phyloP scores from a whole-genome alignment of 1,140 invertebrate species.

The Lepidurus packardi region DNA sequence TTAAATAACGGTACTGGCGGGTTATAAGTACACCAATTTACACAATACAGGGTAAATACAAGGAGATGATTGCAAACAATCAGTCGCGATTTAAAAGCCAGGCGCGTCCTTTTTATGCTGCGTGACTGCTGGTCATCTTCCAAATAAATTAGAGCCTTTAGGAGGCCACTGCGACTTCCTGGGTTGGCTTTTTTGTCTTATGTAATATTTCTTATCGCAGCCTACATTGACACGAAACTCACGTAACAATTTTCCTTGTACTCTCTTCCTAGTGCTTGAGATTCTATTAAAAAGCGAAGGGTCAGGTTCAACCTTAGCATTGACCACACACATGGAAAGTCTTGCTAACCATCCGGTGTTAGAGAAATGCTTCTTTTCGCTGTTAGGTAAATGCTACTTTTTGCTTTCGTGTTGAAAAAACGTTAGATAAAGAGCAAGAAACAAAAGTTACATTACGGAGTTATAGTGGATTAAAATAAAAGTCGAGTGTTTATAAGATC shows the following conservation, averaged over 20 bases:
- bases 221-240: neutral
- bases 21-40: neutral
- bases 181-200: neutral
- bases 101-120: neutral
- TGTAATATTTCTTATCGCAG: neutral
- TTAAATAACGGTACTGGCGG: neutral
- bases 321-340: neutral
- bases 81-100: neutral
- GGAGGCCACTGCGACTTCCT: neutral
- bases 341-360: neutral
- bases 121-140: slow-evolving; percentile 9
- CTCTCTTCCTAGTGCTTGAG: neutral
- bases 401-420: neutral
- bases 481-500: too few species aligned
- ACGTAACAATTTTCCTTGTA: neutral
- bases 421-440: neutral
- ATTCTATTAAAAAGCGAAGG: neutral
- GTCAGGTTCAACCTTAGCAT: neutral
- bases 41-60: neutral
- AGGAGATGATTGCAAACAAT: neutral
- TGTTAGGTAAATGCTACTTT: neutral
- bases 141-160: neutral
- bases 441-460: neutral
- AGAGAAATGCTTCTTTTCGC: neutral
- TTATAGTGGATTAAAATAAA: too few species aligned